Evolutionary conservation across 2,113 vertebrate species (phyloP).

Genomic region (Cardinalis cardinalis): DNA sequence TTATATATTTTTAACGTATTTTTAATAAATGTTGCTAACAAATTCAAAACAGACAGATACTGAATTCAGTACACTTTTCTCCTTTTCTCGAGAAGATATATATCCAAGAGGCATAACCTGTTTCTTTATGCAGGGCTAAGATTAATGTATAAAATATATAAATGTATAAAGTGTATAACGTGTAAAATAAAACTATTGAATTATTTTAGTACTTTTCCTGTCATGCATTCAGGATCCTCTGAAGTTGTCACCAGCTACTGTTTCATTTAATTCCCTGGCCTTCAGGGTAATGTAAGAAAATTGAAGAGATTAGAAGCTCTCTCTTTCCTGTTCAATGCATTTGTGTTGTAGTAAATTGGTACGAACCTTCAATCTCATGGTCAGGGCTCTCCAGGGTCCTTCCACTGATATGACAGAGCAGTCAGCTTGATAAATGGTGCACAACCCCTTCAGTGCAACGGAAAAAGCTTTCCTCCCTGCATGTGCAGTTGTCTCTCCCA

Average conservation of each 20-base stretch:
- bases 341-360: constrained; percentile 72
- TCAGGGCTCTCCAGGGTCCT: constrained; percentile 73
- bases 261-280: constrained; percentile 78
- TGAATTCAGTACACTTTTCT: not conserved
- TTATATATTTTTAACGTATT: not conserved
- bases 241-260: constrained; percentile 69
- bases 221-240: constrained; percentile 63
- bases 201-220: constrained; percentile 73
- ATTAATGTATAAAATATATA: constrained; percentile 12
- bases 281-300: constrained; percentile 78
- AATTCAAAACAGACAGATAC: not conserved
- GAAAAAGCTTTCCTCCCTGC: constrained; percentile 14
- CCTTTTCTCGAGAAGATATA: not conserved
- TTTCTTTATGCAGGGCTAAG: constrained; percentile 43
- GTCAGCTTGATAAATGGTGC: constrained; percentile 72
- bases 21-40: not conserved
- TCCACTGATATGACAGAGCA: constrained; percentile 69
- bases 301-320: constrained; percentile 71
- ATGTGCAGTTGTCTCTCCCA: not conserved
- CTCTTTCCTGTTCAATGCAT: constrained; percentile 72
- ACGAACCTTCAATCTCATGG: constrained; percentile 73
- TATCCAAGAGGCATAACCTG: constrained; percentile 28
- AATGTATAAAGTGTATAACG: not conserved
- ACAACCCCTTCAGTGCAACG: not conserved
- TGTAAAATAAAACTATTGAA: constrained; percentile 63